Evolutionary conservation across 2,888 invertebrate genomes (phyloP), one percentile per base, ranked within the genome.

Genomic region (Cosmopolites sordidus): DNA sequence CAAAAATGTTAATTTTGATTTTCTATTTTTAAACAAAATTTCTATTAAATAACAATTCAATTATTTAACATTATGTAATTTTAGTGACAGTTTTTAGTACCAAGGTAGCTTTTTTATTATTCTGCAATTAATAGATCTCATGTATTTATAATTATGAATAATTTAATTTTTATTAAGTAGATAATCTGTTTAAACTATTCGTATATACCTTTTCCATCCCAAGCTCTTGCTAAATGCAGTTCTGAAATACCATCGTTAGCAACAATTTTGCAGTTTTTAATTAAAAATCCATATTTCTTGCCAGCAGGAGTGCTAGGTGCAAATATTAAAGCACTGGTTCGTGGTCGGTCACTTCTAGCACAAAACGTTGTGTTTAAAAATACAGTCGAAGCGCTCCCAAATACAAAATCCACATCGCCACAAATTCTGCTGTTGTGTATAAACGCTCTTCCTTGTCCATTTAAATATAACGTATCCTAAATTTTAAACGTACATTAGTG

Each of bases 321-420:
- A 44, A 50, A 50, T 8, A 50, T 38, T 1, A 44, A 12, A 17
- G 29, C 50, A 5, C 12, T 44, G 11, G 30, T 44, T n/a, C 50
- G 18, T 15, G 49, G 49, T 15, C 50, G 14, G 27, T 50, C 50
- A 14, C 27, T 43, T 17, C 50, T 50, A 8, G 39, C 44, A 37
- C 43, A 39, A 22, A 50, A 38, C n/a, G 43, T 18, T n/a, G 44
- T 37, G 2, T 16, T 27, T 29, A 43, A 38, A 30, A 50, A 43
- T 39, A 50, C 44, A 16, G 43, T 44, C 4, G 44, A 16, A 14
- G 50, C 43, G 9, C 39, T 22, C 1, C 50, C 50, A 27, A 44
- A 50, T 37, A 50, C 39, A 11, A 50, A 50, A 12, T 50, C 50
- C 12, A 50, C 50, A 12, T 50, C 50, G 33, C 50, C 50, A 14